Evolutionary conservation across 2,888 invertebrate genomes (phyloP), one percentile per base, ranked within the genome.

Genomic region (Perdita meconis): DNA sequence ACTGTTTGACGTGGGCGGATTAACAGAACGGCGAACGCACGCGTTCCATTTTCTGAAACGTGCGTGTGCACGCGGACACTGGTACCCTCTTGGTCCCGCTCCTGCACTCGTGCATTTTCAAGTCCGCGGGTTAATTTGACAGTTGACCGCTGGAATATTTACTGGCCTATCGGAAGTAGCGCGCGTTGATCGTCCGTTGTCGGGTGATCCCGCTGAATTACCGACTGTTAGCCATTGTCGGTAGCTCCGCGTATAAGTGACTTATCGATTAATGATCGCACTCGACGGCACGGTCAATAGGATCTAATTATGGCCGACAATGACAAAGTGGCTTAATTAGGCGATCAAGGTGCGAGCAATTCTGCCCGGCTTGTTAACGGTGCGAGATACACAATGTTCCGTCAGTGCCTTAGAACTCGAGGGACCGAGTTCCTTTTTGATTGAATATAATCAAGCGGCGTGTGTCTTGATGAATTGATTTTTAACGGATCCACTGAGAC

Each of bases 1-100:
- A 72, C 68, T 84, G 73, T 83, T 82, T 80, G 77, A 83, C 59
- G 59, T 78, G 56, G 81, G 73, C 71, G 76, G 73, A 80, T 86
- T 76, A 83, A 78, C 77, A 61, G 55, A 2, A 57, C 26, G 42
- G 55, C 73, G 75, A 60, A 79, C 71, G 80, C 68, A 59, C 74
- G 67, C 77, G 82, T 77, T 67, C 55, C 47, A 69, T 69, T 73
- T 73, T 26, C 60, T 57, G 51, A 24, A n/a, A 30, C 10, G 38
- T 1, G 26, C 4, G 42, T 19, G 51, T 56, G 50, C 64, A 66
- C 57, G 68, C 67, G 64, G 81, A 64, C 67, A 78, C 34, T 72
- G 63, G 69, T 22, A 26, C 26, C 34, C 53, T n/a, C n/a, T n/a
- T n/a, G n/a, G n/a, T n/a, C n/a, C n/a, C n/a, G n/a, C n/a, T n/a